phyloP scores from a whole-genome alignment of 1,140 invertebrate genomes.

The Magallana gigas region DNA sequence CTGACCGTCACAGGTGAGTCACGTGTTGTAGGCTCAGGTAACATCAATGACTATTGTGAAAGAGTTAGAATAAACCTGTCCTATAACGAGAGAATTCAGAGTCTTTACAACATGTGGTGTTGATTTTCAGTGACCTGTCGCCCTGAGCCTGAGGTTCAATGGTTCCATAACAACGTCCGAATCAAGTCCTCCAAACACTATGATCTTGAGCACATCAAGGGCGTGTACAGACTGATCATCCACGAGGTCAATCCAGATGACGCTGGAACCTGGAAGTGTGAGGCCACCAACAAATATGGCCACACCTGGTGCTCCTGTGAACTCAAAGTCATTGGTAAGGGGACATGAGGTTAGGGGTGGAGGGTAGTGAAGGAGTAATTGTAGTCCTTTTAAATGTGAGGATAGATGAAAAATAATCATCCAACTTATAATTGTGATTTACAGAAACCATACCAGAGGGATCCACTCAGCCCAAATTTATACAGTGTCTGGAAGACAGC shows the following conservation, averaged over 20 bases:
- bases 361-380: no score
- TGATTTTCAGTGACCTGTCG: slow-evolving; percentile 68
- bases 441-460: slow-evolving; percentile 73
- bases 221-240: slow-evolving; percentile 95
- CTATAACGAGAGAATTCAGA: no score
- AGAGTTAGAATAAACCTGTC: no score
- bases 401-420: no score
- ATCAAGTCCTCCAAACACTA: slow-evolving; percentile 64
- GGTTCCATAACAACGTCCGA: slow-evolving; percentile 71
- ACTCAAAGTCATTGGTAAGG: slow-evolving; percentile 95
- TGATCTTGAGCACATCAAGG: slow-evolving; percentile 78
- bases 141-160: slow-evolving; percentile 74
- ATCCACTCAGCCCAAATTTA: slow-evolving; percentile 71
- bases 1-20: slow-evolving; percentile 73
- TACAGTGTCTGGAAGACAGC: slow-evolving; percentile 68
- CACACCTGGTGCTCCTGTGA: slow-evolving; percentile 96
- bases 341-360: background rate
- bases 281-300: slow-evolving; percentile 94
- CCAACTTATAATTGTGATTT: background rate
- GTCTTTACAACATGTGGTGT: background rate
- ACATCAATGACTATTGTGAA: no score
- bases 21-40: background rate
- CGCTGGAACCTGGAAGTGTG: slow-evolving; percentile 96
- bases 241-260: slow-evolving; percentile 95
- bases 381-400: no score